These are phyloP conservation scores for Chrysopilus asiliformis DNA, from an alignment of 2,888 invertebrate genomes.

Conservation along the genomic window DNA sequence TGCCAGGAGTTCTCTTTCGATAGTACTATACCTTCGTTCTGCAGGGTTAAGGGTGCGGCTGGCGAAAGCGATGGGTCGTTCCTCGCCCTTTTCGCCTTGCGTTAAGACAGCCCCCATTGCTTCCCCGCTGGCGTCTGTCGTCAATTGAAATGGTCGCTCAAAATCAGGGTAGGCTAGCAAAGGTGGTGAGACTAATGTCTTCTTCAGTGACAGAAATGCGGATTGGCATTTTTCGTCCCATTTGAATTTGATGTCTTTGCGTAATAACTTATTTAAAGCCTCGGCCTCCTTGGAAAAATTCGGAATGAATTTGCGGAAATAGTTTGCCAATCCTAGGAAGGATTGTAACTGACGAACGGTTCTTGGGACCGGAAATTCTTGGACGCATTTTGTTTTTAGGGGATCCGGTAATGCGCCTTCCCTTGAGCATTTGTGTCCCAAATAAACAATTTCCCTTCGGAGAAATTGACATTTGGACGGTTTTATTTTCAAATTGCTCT, in stretches of 20 bases:
- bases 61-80: background rate
- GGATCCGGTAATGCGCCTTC: slow-evolving; percentile 4
- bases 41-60: background rate
- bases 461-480: slow-evolving; percentile 19
- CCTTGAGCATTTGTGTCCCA: too few species aligned
- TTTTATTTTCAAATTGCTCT: slow-evolving; percentile 8
- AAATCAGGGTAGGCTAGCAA: background rate
- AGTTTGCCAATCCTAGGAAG: too few species aligned
- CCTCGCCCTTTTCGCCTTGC: background rate
- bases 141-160: background rate
- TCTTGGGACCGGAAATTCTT: background rate
- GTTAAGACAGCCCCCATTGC: background rate
- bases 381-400: slow-evolving; percentile 3
- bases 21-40: too few species aligned
- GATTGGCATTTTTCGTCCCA: too few species aligned
- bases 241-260: too few species aligned
- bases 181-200: too few species aligned
- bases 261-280: background rate
- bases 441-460: slow-evolving; percentile 8
- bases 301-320: too few species aligned
- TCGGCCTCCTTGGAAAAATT: too few species aligned
- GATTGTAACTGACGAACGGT: too few species aligned
- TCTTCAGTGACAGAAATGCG: background rate
- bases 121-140: background rate
- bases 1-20: too few species aligned